Evolutionary conservation across 1,140 invertebrate genomes (phyloP).

Genomic region (Drosophila santomea): DNA sequence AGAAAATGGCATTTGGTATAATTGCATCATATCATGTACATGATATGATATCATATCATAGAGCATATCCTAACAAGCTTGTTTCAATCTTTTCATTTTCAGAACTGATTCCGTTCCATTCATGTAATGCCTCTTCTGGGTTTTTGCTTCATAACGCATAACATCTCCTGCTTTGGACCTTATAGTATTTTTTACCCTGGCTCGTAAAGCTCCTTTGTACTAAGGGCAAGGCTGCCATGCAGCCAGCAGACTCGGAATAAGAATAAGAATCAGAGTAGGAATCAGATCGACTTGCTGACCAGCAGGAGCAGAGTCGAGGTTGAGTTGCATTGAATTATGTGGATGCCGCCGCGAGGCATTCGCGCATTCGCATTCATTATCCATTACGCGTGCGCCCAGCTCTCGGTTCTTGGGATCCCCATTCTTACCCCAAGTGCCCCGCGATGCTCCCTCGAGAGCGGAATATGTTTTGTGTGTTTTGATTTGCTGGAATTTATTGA

Average conservation of each 20-base stretch:
- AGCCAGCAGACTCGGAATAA: constrained; percentile 20
- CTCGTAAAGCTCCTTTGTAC: constrained; percentile 31
- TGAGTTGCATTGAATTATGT: constrained; percentile 57
- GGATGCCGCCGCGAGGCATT: constrained; percentile 66
- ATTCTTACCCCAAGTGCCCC: neutral
- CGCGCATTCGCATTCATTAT: constrained; percentile 76
- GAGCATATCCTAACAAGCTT: too few species aligned
- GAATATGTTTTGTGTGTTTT: constrained; percentile 57
- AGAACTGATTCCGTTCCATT: neutral
- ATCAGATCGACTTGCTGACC: constrained; percentile 17
- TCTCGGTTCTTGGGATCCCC: constrained; percentile 17
- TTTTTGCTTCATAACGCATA: constrained; percentile 80
- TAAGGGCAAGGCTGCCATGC: constrained; percentile 60
- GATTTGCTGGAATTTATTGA: constrained; percentile 81
- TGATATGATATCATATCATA: too few species aligned
- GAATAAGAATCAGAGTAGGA: constrained; percentile 40
- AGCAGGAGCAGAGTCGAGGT: constrained; percentile 15
- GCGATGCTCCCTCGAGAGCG: constrained; percentile 8
- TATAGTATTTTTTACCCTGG: constrained; percentile 21
- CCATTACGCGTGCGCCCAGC: constrained; percentile 65
- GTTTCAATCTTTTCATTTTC: neutral
- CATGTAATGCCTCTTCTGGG: constrained; percentile 23
- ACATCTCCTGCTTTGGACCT: constrained; percentile 48
- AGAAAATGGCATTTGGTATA: too few species aligned
- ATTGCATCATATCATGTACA: too few species aligned